Base-by-base conservation (phyloP, 2,797 vertebrate genomes). In the Lagocephalus sceleratus region DNA sequence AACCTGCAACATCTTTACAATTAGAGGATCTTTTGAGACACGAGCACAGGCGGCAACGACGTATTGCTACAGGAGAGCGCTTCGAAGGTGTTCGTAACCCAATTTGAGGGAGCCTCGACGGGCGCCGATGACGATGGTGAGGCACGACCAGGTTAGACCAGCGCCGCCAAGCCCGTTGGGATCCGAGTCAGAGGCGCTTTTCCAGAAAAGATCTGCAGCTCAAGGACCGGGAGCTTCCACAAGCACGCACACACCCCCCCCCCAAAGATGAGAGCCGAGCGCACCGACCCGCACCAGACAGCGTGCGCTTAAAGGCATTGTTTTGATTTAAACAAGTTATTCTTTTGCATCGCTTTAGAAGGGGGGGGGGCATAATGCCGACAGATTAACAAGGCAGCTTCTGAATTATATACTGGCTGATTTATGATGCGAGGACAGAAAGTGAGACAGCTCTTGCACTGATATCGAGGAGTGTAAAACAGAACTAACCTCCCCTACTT, bases 341-440 rank as follows among this genome's bases (percentile, higher is more conserved):
- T n/a, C 60, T 67, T 75, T 57, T 61, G 66, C 72, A 57, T 76
- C 79, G 83, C 80, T 85, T 74, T 52, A 58, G 66, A 78, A 85
- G 75, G 78, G 69, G 67, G 41, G 69, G 67, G 41, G 43, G 57
- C 45, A 63, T 42, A 78, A 76, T 52, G 68, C 75, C 80, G 77
- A 80, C 68, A 81, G 68, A 73, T 49, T 75, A 75, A 71, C 74
- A 90, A 90, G 90, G 89, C 90, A 90, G 88, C 81, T 78, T 90
- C 83, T 90, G 87, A 85, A 86, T 85, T 76, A 88, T 91, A 90
- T 85, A 90, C 86, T 90, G 87, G 83, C 75, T 80, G 75, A 87
- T 83, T 86, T 77, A 80, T 79, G 74, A 76, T 64, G 65, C 54
- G 50, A 76, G 51, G 60, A 81, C 64, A 68, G 66, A 70, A 79